phyloP scores from a whole-genome alignment of 1,140 invertebrate genomes.

The Ceratina calcarata region DNA sequence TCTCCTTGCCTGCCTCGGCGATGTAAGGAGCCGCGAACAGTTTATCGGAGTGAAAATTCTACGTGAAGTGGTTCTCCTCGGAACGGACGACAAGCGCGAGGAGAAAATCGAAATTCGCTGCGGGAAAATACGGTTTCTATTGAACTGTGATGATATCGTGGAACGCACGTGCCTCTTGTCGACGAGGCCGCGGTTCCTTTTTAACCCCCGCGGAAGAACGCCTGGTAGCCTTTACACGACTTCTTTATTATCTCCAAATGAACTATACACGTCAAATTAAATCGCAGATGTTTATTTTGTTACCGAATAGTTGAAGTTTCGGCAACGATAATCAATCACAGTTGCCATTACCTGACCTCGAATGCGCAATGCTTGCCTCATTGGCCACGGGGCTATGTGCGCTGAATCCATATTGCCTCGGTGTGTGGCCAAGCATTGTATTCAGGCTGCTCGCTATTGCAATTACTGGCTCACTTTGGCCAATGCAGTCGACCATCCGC shows the following conservation, averaged over 20 bases:
- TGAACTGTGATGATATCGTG: not conserved
- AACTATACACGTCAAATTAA: too few species aligned
- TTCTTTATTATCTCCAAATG: too few species aligned
- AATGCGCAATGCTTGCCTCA: conserved; percentile 37
- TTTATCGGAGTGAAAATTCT: conserved; percentile 43
- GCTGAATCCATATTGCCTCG: conserved; percentile 60
- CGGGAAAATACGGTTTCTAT: conserved; percentile 44
- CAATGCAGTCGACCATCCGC: not conserved
- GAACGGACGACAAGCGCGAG: conserved; percentile 41
- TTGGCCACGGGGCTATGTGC: conserved; percentile 23
- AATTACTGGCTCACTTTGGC: conserved; percentile 7
- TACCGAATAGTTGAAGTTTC: not conserved
- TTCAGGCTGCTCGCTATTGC: conserved; percentile 4
- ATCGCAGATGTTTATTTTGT: too few species aligned
- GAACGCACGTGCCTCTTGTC: not conserved
- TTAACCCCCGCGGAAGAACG: not conserved
- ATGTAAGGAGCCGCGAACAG: not conserved
- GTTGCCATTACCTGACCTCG: conserved; percentile 41
- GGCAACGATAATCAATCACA: not conserved
- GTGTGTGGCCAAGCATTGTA: conserved; percentile 16
- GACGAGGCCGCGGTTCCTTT: not conserved
- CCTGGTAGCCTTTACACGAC: not conserved
- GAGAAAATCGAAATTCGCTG: conserved; percentile 66
- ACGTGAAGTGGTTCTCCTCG: conserved; percentile 37
- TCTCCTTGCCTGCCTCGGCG: not conserved